Percentiles rank a stretch among this genome's conserved stretches.
Evolutionary conservation across 2,888 invertebrate genomes (phyloP).

Genomic region (Callimorpha dominula): DNA sequence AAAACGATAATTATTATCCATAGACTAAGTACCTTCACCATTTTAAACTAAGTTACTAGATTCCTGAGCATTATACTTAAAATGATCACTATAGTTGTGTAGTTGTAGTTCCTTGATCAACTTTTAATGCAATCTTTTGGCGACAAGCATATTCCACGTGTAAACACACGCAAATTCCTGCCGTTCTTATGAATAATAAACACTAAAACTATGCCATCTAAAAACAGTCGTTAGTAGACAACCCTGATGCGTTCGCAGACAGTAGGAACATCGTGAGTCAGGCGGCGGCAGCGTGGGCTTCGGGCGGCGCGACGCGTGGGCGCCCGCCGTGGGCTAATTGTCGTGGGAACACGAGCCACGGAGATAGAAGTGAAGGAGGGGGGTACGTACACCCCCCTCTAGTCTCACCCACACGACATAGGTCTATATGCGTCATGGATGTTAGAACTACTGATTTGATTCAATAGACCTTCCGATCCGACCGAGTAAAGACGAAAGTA

Average conservation of each 20-base stretch:
- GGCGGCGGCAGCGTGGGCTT: conserved; percentile 48
- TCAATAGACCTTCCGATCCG: background rate
- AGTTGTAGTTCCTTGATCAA: no score
- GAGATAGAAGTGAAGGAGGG: conserved; percentile 14
- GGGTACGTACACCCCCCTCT: conserved; percentile 8
- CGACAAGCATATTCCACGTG: background rate
- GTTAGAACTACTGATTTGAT: conserved; percentile 8
- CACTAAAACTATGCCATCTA: conserved; percentile 1
- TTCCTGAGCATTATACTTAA: background rate
- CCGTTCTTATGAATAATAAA: conserved; percentile 8
- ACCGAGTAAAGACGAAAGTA: background rate
- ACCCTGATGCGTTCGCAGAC: conserved; percentile 58
- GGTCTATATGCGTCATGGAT: conserved; percentile 16
- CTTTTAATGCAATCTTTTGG: background rate
- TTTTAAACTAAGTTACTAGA: no score
- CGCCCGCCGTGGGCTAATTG: conserved; percentile 76
- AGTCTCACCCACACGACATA: conserved; percentile 8
- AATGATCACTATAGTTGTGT: background rate
- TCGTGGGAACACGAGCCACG: conserved; percentile 74
- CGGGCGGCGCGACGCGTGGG: conserved; percentile 59
- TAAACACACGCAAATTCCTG: background rate
- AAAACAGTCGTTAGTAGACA: conserved; percentile 33
- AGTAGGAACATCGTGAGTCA: conserved; percentile 61
- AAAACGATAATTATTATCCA: no score
- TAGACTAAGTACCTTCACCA: no score